phyloP scores from a whole-genome alignment of 2,888 invertebrate species.

The Azorinus chamasolen region DNA sequence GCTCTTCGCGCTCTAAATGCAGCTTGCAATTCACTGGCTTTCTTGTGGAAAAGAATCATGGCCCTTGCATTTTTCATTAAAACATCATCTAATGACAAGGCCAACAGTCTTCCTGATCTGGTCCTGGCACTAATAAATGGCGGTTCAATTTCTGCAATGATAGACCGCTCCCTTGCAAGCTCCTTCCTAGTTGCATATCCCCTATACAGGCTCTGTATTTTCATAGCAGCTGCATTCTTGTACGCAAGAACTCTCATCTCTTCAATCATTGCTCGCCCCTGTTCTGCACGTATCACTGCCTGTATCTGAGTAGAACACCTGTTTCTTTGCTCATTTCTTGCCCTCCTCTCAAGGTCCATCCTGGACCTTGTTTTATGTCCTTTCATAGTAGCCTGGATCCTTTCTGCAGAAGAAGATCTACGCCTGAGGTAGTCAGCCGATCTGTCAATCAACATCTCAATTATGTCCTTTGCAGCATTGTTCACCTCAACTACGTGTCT shows the following conservation, averaged over 20 bases:
- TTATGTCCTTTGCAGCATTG: constrained; percentile 24
- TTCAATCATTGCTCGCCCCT: constrained; percentile 15
- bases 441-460: constrained; percentile 39
- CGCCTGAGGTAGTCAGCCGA: constrained; percentile 32
- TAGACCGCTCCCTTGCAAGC: constrained; percentile 32
- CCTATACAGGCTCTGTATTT: constrained; percentile 53
- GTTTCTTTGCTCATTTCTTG: constrained; percentile 13
- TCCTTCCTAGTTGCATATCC: constrained; percentile 48
- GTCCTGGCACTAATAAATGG: constrained; percentile 45
- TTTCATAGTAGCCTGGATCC: constrained; percentile 39
- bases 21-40: constrained; percentile 49
- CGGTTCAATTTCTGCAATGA: constrained; percentile 44
- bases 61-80: constrained; percentile 47
- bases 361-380: constrained; percentile 34
- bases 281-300: constrained; percentile 37
- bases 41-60: constrained; percentile 54
- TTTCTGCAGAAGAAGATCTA: constrained; percentile 36
- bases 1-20: constrained; percentile 45
- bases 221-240: constrained; percentile 37
- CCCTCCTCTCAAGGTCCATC: neutral
- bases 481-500: constrained; percentile 28
- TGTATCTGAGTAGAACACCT: constrained; percentile 3
- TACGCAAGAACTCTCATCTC: constrained; percentile 2
- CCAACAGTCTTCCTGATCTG: constrained; percentile 37
- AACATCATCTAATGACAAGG: constrained; percentile 42